Percentiles rank a stretch among this genome's conserved stretches.
phyloP scores from a whole-genome alignment of 1,140 invertebrate genomes.

The Atopsyche davidsoni region DNA sequence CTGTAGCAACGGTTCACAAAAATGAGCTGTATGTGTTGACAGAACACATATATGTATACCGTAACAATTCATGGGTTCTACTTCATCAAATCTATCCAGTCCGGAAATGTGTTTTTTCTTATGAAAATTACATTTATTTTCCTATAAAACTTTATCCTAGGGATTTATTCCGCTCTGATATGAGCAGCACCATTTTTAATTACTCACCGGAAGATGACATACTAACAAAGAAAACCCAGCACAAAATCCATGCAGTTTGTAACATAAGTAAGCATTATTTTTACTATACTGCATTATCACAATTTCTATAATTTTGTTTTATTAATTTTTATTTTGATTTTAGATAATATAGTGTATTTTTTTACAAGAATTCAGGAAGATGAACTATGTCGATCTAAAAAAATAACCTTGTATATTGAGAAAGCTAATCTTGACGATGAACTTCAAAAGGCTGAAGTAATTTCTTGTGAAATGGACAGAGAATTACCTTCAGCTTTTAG shows the following conservation, averaged over 20 bases:
- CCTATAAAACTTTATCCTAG: too few species aligned
- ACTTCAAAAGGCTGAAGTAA: too few species aligned
- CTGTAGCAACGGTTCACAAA: slow-evolving; percentile 24
- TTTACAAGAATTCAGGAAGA: slow-evolving; percentile 19
- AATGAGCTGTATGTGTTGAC: slow-evolving; percentile 21
- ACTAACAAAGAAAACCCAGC: slow-evolving; percentile 9
- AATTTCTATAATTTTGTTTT: slow-evolving; percentile 10
- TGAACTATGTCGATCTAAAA: too few species aligned
- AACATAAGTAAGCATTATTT: slow-evolving; percentile 15
- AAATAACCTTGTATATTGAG: too few species aligned
- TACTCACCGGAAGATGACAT: too few species aligned
- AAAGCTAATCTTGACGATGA: too few species aligned
- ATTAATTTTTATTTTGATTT: slow-evolving; percentile 13
- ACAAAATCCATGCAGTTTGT: slow-evolving; percentile 7
- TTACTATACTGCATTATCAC: background rate
- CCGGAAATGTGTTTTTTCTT: slow-evolving; percentile 20
- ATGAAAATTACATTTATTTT: slow-evolving; percentile 20
- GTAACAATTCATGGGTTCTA: slow-evolving; percentile 19
- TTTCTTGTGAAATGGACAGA: too few species aligned
- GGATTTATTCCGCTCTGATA: background rate
- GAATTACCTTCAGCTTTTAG: too few species aligned
- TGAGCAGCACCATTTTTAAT: too few species aligned
- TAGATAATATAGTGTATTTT: slow-evolving; percentile 20
- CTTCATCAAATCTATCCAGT: slow-evolving; percentile 10
- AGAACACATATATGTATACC: slow-evolving; percentile 22